Percentiles rank a stretch among this genome's conserved stretches.
These are phyloP conservation scores for Epinotia bilunana DNA, from an alignment of 2,888 invertebrate species.

Conservation along the genomic window DNA sequence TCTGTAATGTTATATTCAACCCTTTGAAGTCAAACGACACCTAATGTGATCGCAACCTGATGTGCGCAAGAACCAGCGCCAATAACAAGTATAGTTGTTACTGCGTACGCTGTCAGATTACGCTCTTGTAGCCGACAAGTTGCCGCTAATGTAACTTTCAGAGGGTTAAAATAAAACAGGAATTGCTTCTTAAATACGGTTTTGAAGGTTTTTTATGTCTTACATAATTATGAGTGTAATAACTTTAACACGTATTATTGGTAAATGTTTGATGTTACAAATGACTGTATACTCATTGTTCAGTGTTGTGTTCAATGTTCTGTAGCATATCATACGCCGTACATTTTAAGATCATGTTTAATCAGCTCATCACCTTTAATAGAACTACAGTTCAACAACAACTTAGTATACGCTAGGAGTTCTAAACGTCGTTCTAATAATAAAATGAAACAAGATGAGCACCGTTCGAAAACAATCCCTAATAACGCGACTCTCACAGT, in stretches of 20 bases:
- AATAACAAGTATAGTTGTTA: neutral
- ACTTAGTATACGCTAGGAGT: neutral
- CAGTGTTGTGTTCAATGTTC: conserved; percentile 56
- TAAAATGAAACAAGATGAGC: neutral
- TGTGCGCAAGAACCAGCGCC: neutral
- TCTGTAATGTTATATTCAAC: neutral
- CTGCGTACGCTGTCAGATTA: neutral
- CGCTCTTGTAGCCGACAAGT: too few relatives aligned
- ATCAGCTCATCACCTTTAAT: conserved; percentile 1
- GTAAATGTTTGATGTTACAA: conserved; percentile 36
- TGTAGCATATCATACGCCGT: conserved; percentile 46
- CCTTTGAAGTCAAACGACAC: neutral
- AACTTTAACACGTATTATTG: conserved; percentile 16
- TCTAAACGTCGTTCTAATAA: neutral
- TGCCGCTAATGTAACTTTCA: neutral
- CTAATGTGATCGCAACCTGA: neutral
- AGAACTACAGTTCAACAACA: too few relatives aligned
- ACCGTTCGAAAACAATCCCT: neutral
- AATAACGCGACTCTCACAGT: neutral
- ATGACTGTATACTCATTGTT: conserved; percentile 41
- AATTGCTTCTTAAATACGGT: conserved; percentile 15
- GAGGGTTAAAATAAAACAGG: conserved; percentile 1
- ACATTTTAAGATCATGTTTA: conserved; percentile 24
- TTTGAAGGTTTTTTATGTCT: conserved; percentile 10
- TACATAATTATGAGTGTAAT: conserved; percentile 25